Evolutionary conservation across 2,113 vertebrate genomes (phyloP).

Genomic region (Stigmatopora argus): DNA sequence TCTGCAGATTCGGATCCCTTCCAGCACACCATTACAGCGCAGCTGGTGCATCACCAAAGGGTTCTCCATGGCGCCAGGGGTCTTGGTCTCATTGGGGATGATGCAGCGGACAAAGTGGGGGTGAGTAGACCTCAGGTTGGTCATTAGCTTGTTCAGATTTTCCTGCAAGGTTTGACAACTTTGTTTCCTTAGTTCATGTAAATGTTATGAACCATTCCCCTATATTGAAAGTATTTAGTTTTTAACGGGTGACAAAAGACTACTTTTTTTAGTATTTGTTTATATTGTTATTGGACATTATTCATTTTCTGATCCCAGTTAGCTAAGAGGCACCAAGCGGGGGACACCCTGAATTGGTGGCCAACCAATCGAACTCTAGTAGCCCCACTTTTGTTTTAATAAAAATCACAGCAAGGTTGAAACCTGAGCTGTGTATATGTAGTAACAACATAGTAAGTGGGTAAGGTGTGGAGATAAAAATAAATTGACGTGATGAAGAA

Average conservation of each 20-base stretch:
- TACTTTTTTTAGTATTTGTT: too few species aligned
- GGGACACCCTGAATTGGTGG: too few species aligned
- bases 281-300: too few species aligned
- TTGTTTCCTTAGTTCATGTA: not conserved
- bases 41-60: constrained; percentile 85
- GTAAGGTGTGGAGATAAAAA: too few species aligned
- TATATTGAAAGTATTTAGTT: not conserved
- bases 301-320: too few species aligned
- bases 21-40: constrained; percentile 90
- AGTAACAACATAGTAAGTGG: too few species aligned
- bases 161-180: constrained; percentile 64
- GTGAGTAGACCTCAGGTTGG: constrained; percentile 80
- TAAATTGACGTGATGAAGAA: too few species aligned
- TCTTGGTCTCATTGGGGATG: constrained; percentile 82
- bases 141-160: constrained; percentile 87
- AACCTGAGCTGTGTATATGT: too few species aligned
- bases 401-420: too few species aligned
- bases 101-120: constrained; percentile 86
- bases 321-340: too few species aligned
- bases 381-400: too few species aligned
- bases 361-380: too few species aligned
- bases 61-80: constrained; percentile 81
- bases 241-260: not conserved
- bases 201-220: not conserved
- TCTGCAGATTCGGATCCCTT: constrained; percentile 87